A percentile compares a stretch with the other conserved stretches of the same genome.
phyloP scores from a whole-genome alignment of 2,888 invertebrate species.

The Alitta virens region DNA sequence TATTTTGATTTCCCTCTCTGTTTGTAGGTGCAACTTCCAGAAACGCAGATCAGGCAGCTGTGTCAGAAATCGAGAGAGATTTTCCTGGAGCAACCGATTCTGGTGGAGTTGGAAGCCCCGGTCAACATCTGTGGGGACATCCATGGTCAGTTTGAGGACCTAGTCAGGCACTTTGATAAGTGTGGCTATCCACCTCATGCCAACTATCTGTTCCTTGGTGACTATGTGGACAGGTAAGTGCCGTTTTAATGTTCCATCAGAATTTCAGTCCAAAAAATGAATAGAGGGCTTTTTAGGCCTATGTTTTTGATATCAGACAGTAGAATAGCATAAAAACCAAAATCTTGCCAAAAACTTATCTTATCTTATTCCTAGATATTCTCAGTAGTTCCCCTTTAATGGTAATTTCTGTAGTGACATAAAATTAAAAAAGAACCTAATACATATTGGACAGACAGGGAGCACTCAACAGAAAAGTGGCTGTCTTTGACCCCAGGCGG shows the following conservation, averaged over 20 bases:
- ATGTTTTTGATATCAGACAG: too few species aligned
- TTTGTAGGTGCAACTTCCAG: slow-evolving; percentile 54
- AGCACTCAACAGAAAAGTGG: too few species aligned
- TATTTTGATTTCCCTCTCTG: too few species aligned
- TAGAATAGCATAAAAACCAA: too few species aligned
- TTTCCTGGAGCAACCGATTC: slow-evolving; percentile 60
- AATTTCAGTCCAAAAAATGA: neutral
- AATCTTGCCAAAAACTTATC: too few species aligned
- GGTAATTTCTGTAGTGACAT: too few species aligned
- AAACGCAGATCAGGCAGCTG: slow-evolving; percentile 58
- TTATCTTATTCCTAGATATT: too few species aligned
- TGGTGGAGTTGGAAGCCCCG: slow-evolving; percentile 60
- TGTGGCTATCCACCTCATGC: slow-evolving; percentile 61
- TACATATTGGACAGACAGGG: too few species aligned
- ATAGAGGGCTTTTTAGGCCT: too few species aligned
- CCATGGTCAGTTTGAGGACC: slow-evolving; percentile 61
- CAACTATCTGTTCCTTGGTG: slow-evolving; percentile 62
- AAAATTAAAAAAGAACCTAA: too few species aligned
- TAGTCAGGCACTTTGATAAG: slow-evolving; percentile 60
- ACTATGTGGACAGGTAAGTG: slow-evolving; percentile 61
- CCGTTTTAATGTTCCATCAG: neutral
- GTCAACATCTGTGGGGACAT: slow-evolving; percentile 62
- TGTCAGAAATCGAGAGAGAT: slow-evolving; percentile 56
- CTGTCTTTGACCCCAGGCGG: too few species aligned
- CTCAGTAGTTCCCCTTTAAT: too few species aligned